phyloP scores from a whole-genome alignment of 2,888 invertebrate genomes.

The Idaea straminata region DNA sequence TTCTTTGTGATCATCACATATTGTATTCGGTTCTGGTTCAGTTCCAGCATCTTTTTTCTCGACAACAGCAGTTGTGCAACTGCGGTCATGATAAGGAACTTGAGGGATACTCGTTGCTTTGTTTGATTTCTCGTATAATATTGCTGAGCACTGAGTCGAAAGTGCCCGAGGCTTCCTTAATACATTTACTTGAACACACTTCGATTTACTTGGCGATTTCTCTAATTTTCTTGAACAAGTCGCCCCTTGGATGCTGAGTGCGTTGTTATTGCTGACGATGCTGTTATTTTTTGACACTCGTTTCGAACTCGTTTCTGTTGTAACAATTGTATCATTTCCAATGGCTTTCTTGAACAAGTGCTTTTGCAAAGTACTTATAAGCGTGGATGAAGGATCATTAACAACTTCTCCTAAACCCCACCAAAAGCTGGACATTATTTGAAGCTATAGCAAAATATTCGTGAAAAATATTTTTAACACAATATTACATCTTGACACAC shows the following conservation, averaged over 20 bases:
- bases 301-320: conserved; percentile 11
- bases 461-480: too few relatives aligned
- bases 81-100: conserved; percentile 31
- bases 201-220: conserved; percentile 26
- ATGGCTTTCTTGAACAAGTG: conserved; percentile 31
- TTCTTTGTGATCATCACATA: conserved; percentile 50
- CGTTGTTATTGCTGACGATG: background rate
- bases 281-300: background rate
- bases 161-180: conserved; percentile 29
- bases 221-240: conserved; percentile 11
- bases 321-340: conserved; percentile 9
- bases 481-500: too few relatives aligned
- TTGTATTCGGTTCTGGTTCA: conserved; percentile 28
- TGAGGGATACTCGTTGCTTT: conserved; percentile 43
- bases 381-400: conserved; percentile 53
- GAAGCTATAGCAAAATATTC: background rate
- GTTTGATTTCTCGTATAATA: conserved; percentile 21
- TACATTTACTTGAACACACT: conserved; percentile 42
- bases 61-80: conserved; percentile 30
- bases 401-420: conserved; percentile 57
- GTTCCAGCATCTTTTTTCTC: conserved; percentile 39
- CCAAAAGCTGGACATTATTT: conserved; percentile 47
- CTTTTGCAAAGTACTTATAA: conserved; percentile 43
- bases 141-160: conserved; percentile 40
- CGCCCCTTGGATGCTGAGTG: conserved; percentile 9